phyloP scores from a whole-genome alignment of 2,888 invertebrate species.

The Cataglyphis albicans region DNA sequence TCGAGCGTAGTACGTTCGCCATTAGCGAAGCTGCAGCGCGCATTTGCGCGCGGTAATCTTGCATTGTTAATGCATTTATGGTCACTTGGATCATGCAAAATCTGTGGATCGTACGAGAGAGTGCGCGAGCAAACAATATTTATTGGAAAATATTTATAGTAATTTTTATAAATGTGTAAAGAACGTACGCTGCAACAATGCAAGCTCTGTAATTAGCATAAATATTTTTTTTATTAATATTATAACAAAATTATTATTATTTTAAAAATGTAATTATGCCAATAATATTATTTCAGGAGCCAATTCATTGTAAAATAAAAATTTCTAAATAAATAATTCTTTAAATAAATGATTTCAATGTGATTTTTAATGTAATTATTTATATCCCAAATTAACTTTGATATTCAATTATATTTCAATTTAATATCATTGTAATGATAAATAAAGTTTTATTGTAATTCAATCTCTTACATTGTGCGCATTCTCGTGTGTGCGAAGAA shows the following conservation, averaged over 20 bases:
- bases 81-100: conserved; percentile 20
- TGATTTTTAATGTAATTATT: no score
- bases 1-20: conserved; percentile 50
- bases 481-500: not conserved
- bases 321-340: not conserved
- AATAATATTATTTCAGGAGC: not conserved
- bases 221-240: not conserved
- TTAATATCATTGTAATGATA: not conserved
- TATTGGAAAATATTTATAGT: not conserved
- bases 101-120: conserved; percentile 9
- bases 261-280: not conserved
- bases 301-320: not conserved
- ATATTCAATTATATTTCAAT: not conserved
- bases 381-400: not conserved
- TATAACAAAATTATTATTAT: not conserved
- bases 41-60: conserved; percentile 43
- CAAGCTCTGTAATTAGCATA: not conserved
- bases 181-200: not conserved
- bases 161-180: not conserved
- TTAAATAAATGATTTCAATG: not conserved
- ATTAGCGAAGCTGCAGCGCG: conserved; percentile 55
- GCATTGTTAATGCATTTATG: conserved; percentile 45
- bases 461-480: not conserved
- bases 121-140: conserved; percentile 4
- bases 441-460: not conserved